phyloP scores from a whole-genome alignment of 2,888 invertebrate species.

The Cerastoderma edule region DNA sequence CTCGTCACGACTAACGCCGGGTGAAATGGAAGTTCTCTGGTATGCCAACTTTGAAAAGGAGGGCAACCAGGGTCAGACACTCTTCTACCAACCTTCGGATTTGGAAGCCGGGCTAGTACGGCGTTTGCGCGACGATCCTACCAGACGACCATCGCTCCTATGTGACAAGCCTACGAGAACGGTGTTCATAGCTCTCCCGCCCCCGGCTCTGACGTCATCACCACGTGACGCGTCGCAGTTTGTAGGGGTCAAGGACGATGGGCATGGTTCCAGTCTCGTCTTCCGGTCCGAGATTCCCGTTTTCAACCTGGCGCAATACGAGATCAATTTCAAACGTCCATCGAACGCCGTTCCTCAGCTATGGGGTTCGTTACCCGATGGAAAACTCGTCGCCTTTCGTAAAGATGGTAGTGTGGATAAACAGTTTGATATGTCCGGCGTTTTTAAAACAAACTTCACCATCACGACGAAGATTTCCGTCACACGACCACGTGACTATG shows the following conservation, averaged over 20 bases:
- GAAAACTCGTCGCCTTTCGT: slow-evolving; percentile 40
- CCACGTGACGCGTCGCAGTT: slow-evolving; percentile 32
- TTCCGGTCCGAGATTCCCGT: slow-evolving; percentile 42
- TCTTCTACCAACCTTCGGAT: background rate
- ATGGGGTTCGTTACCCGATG: slow-evolving; percentile 44
- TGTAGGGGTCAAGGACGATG: slow-evolving; percentile 54
- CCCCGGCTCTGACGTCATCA: slow-evolving; percentile 24
- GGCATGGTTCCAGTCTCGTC: slow-evolving; percentile 32
- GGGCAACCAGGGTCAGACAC: background rate
- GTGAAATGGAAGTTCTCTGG: slow-evolving; percentile 58
- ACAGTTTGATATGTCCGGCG: slow-evolving; percentile 30
- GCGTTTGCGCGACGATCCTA: background rate
- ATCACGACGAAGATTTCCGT: slow-evolving; percentile 51
- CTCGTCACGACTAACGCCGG: slow-evolving; percentile 43
- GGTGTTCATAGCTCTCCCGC: slow-evolving; percentile 42
- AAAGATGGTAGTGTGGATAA: slow-evolving; percentile 39
- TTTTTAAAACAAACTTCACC: slow-evolving; percentile 42
- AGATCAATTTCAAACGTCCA: slow-evolving; percentile 23
- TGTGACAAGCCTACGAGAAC: slow-evolving; percentile 32
- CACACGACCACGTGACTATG: slow-evolving; percentile 17
- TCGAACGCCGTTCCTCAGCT: slow-evolving; percentile 46
- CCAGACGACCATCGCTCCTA: slow-evolving; percentile 27
- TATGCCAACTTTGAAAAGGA: slow-evolving; percentile 66
- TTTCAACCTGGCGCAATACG: slow-evolving; percentile 53
- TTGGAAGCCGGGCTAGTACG: background rate